Conservation (phyloP, 2,797 vertebrate species). For the Sebastes glaucus region DNA sequence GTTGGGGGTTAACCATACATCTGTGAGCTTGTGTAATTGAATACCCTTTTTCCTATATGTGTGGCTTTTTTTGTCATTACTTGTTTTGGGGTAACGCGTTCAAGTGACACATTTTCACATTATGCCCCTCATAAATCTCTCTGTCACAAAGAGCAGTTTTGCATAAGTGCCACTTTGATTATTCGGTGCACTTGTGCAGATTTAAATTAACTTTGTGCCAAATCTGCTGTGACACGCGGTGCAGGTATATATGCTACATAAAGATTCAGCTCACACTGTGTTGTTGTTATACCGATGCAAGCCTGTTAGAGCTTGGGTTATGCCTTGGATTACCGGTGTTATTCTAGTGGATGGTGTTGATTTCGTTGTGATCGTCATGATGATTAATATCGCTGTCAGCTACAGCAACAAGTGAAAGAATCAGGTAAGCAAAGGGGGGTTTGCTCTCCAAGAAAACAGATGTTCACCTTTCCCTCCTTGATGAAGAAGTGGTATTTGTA, state of each 20-base stretch:
- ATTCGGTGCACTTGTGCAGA: slow-evolving; percentile 16
- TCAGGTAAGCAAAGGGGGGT: background rate
- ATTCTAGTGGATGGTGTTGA: background rate
- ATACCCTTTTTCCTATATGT: slow-evolving; percentile 1
- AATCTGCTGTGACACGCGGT: slow-evolving; percentile 28
- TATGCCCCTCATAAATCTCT: slow-evolving; percentile 17
- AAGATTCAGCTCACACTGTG: slow-evolving; percentile 15
- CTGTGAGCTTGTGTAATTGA: slow-evolving; percentile 37
- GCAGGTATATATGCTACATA: slow-evolving; percentile 3
- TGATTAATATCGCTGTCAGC: slow-evolving; percentile 6
- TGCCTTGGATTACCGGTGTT: slow-evolving; percentile 1
- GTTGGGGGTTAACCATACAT: slow-evolving; percentile 18
- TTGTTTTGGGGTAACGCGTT: slow-evolving; percentile 16
- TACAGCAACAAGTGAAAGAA: background rate
- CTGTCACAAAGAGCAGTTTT: slow-evolving; percentile 34
- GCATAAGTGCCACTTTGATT: slow-evolving; percentile 34
- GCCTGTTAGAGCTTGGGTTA: background rate
- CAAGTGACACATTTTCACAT: slow-evolving; percentile 39
- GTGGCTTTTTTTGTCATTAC: slow-evolving; percentile 6
- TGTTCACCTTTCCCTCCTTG: slow-evolving; percentile 45
- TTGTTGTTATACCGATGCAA: background rate
- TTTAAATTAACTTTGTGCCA: slow-evolving; percentile 43
- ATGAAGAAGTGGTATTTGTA: slow-evolving; percentile 55
- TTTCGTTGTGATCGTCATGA: background rate
- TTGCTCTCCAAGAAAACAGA: background rate